phyloP scores from a whole-genome alignment of 23 tunicate species.

The Trididemnum clinides region DNA sequence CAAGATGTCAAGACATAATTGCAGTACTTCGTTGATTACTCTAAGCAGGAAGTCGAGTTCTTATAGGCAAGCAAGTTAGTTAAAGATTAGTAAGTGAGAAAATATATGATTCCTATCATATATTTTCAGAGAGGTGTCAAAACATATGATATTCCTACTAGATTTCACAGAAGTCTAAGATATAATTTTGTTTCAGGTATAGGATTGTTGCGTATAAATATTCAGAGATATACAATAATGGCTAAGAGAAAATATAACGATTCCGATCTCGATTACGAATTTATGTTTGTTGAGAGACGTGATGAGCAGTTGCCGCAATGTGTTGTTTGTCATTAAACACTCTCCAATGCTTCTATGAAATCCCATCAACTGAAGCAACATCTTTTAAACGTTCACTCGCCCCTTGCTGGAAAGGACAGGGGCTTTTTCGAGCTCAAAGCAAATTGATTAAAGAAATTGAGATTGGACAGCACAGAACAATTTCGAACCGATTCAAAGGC shows the following conservation, averaged over 20 bases:
- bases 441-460: conserved; percentile 39
- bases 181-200: background rate
- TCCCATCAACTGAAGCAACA: conserved; percentile 45
- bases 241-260: background rate
- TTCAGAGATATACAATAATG: background rate
- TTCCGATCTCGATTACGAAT: conserved; percentile 8
- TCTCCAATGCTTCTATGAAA: conserved; percentile 16
- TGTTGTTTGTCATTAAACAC: conserved; percentile 11
- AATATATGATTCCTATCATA: background rate
- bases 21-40: no score
- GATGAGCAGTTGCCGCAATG: conserved; percentile 25
- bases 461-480: conserved; percentile 34
- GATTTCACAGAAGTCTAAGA: background rate
- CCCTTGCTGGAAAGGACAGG: conserved; percentile 22
- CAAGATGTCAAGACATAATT: no score
- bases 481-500: conserved; percentile 38
- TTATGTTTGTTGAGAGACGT: conserved; percentile 2
- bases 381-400: conserved; percentile 20
- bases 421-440: conserved; percentile 56
- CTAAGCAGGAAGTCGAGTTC: no score
- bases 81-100: no score
- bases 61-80: no score
- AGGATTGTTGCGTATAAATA: background rate
- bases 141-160: background rate
- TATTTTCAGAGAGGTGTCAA: background rate